Evolutionary conservation across 2,888 invertebrate genomes (phyloP), one percentile per base, ranked within the genome.

Genomic region (Tenthredo distinguenda): DNA sequence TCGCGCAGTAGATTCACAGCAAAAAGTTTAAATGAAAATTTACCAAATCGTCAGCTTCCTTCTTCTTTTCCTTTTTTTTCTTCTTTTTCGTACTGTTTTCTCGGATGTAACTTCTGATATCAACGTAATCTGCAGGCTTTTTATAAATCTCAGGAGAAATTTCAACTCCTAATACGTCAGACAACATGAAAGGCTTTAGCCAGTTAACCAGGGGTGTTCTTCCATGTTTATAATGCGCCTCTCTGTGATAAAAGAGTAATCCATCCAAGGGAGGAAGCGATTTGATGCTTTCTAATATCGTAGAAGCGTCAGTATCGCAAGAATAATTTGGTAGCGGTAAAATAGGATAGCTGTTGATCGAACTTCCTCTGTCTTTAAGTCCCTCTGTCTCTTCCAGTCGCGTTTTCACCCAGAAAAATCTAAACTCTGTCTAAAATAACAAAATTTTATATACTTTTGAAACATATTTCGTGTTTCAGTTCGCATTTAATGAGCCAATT

Each of bases 151-250:
- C 86, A 43, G 91, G 86, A 50, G 91, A 91, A 58, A 92, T 88
- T 50, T 87, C 86, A 34, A 94, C 89, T 31, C 95, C 95, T 10
- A 98, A 93, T 37, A 98, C 94, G 94, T 98, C 98, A 0, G 96
- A 95, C 10, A 99, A 91, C 99, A 99, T 99, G 92, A 95, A 98
- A 0, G 97, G 96, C 91, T 97, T 98, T 1, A 99, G 94, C 99
- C 99, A 99, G 1, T 97, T 97, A 1, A 99, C 98, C 10, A 99
- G 94, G 0, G 99, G 99, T 0, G 98, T 98, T 79, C 95, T 94
- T 2, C 98, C 98, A 83, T 96, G 94, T 9, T 95, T 95, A 91
- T 99, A 99, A 89, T 96, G 96, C 0, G 96, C 96, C 87, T 96
- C 95, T 89, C 96, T 97, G 93, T 99, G 98, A 93, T 97, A 99